These are phyloP conservation scores for Brenthis ino DNA, from an alignment of 2,888 invertebrate species.

Conservation along the genomic window DNA sequence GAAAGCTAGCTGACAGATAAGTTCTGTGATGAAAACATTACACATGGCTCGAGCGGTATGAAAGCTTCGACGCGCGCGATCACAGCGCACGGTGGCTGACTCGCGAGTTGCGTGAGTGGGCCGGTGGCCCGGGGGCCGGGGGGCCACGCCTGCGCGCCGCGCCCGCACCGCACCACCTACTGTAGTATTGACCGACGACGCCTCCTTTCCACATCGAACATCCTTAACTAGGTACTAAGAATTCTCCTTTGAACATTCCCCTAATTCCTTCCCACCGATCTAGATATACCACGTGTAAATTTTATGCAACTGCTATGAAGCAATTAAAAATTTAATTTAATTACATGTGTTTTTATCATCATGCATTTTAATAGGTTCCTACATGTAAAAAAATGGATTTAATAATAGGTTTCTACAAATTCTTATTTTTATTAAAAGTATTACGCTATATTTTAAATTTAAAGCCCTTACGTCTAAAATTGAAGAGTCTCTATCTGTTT, in stretches of 20 bases:
- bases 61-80: conserved; percentile 69
- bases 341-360: too few species aligned
- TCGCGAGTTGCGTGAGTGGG: conserved; percentile 79
- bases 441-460: neutral
- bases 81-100: conserved; percentile 76
- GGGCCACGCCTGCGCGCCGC: conserved; percentile 68
- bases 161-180: conserved; percentile 78
- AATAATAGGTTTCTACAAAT: too few species aligned
- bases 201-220: conserved; percentile 80
- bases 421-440: neutral
- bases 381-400: too few species aligned
- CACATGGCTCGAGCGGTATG: conserved; percentile 71
- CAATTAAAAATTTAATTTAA: conserved; percentile 1
- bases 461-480: neutral
- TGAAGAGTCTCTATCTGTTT: conserved; percentile 3
- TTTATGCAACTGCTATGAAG: conserved; percentile 20
- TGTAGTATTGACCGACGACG: conserved; percentile 80
- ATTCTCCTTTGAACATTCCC: conserved; percentile 78
- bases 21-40: conserved; percentile 77
- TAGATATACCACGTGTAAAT: conserved; percentile 62
- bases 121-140: conserved; percentile 51
- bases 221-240: conserved; percentile 79
- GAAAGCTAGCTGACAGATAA: conserved; percentile 60
- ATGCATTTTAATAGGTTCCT: too few species aligned
- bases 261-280: conserved; percentile 69